phyloP scores from a whole-genome alignment of 1,140 invertebrate genomes.

The Heliothis subflexa region DNA sequence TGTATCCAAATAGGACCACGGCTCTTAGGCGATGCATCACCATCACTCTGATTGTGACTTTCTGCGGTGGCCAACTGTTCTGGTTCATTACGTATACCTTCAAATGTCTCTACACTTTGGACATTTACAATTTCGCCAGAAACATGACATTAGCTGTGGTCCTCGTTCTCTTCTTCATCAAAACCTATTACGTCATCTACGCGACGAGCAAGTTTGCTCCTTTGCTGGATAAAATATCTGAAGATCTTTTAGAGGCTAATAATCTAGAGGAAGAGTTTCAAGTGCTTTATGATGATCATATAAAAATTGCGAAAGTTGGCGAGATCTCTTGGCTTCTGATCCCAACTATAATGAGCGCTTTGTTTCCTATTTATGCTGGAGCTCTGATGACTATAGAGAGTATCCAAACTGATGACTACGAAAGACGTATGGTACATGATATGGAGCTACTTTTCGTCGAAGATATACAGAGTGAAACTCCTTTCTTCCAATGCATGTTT shows the following conservation, averaged over 20 bases:
- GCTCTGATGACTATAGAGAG: conserved; percentile 61
- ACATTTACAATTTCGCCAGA: conserved; percentile 67
- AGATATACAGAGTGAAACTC: conserved; percentile 70
- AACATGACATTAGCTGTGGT: conserved; percentile 67
- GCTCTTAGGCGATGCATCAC: conserved; percentile 51
- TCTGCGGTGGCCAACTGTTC: conserved; percentile 60
- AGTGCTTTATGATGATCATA: conserved; percentile 63
- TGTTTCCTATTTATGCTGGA: conserved; percentile 68
- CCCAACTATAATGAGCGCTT: conserved; percentile 63
- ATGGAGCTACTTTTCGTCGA: conserved; percentile 70
- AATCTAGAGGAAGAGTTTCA: conserved; percentile 66
- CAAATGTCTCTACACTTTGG: conserved; percentile 60
- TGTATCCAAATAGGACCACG: conserved; percentile 69
- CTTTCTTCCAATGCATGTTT: conserved; percentile 71
- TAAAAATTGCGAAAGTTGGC: conserved; percentile 66
- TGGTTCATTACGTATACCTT: conserved; percentile 68
- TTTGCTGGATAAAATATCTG: conserved; percentile 64
- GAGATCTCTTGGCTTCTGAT: conserved; percentile 68
- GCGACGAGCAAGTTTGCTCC: conserved; percentile 63
- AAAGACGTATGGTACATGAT: conserved; percentile 72
- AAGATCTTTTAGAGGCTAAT: conserved; percentile 68
- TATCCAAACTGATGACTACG: conserved; percentile 59
- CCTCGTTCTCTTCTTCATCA: conserved; percentile 67
- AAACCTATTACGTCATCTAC: conserved; percentile 63
- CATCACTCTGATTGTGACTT: conserved; percentile 53